Base-by-base conservation (phyloP, 2,888 invertebrate genomes). In the Pseudeuparius sepicola region DNA sequence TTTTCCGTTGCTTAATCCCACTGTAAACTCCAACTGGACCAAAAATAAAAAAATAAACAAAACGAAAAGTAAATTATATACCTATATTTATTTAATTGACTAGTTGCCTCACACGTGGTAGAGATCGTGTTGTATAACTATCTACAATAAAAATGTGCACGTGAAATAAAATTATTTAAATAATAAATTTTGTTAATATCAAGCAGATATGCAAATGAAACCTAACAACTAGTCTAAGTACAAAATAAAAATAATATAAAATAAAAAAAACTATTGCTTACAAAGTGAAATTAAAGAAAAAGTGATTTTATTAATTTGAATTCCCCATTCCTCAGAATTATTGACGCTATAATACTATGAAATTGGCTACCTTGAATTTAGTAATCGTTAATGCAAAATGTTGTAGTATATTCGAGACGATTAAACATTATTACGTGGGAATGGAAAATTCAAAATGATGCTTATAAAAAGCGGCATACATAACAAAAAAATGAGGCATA, bases 101-200 rank as follows among this genome's bases (percentile, higher is more conserved):
- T 64, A 64, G 64, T 63, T 63, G 61, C 61, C 58, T 60, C 61
- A 64, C 63, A 64, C 63, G 57, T 60, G 60, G 51, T 51, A 48
- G 55, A 56, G 54, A 56, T 58, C 55, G 57, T 60, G 59, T 56
- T 34, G 24, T 36, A 45, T n/a, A n/a, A n/a, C n/a, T n/a, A n/a
- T n/a, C 55, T 57, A 57, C 51, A 53, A 55, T 55, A 56, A 53
- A 47, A 47, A 45, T 45, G 49, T 52, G 56, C 55, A 51, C 39
- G 54, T 56, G 56, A 51, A 46, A 45, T 43, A 48, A 52, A 48
- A 48, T 46, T 50, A 47, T 48, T 41, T 43, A 47, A 43, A 44
- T 42, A 43, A 47, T 39, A 31, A 37, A 41, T 33, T 37, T 42
- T 44, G 44, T 48, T 47, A 48, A 44, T 46, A 50, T 47, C 40